A percentile compares a stretch with the other conserved stretches of the same genome.
These are phyloP conservation scores for Hemistola chrysoprasaria DNA, from an alignment of 2,888 invertebrate species.

Conservation along the genomic window DNA sequence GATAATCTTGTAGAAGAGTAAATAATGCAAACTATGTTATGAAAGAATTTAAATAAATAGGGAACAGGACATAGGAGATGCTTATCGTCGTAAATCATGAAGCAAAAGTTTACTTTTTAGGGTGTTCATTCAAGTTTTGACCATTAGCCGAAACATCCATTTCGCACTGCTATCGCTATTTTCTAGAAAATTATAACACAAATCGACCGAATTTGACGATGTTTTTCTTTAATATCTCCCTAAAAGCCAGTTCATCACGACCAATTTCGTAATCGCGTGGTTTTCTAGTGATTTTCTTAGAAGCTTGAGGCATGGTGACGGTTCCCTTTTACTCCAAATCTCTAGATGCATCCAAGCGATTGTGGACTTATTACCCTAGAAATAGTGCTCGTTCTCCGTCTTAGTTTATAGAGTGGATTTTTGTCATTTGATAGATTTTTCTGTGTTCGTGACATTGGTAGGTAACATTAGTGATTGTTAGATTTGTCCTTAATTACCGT, in stretches of 20 bases:
- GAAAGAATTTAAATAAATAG: neutral
- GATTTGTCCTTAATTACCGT: conserved; percentile 1
- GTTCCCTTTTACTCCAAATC: conserved; percentile 42
- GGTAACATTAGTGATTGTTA: neutral
- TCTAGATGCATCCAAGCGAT: conserved; percentile 51
- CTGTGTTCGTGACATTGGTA: conserved; percentile 10
- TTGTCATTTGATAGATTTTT: conserved; percentile 20
- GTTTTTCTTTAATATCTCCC: too few species aligned
- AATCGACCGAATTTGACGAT: too few species aligned
- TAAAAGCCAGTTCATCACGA: conserved; percentile 32
- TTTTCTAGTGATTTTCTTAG: conserved; percentile 49
- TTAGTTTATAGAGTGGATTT: conserved; percentile 44
- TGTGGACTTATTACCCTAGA: conserved; percentile 37
- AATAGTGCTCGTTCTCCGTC: conserved; percentile 26
- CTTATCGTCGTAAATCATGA: too few species aligned
- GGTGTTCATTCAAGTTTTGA: too few species aligned
- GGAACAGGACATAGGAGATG: too few species aligned
- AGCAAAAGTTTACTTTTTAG: too few species aligned
- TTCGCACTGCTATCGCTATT: too few species aligned
- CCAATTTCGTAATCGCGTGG: conserved; percentile 21
- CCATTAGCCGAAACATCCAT: too few species aligned
- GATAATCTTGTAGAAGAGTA: too few species aligned
- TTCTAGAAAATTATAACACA: too few species aligned
- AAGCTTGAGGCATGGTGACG: conserved; percentile 77
- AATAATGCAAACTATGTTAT: too few species aligned